Evolutionary conservation across 30 jellyfish, hydroid and myxozoan species (phyloP).

Genomic region (Aurelia sp.): DNA sequence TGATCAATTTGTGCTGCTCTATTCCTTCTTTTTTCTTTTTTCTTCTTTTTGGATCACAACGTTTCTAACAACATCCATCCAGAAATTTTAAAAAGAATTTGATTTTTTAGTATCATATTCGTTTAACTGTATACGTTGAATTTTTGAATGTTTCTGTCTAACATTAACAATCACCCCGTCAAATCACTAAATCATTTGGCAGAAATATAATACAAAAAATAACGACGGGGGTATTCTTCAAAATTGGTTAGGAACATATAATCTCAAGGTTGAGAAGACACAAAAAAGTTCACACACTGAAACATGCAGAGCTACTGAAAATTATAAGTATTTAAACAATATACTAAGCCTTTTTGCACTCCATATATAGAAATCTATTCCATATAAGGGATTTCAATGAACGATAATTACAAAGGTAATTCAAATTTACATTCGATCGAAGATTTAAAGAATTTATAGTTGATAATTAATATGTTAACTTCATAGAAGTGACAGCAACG

Average conservation of each 20-base stretch:
- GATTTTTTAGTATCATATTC: no score
- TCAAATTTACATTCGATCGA: constrained; percentile 6
- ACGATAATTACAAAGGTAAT: constrained; percentile 23
- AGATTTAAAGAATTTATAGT: not conserved
- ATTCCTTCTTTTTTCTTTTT: no score
- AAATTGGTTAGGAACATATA: constrained; percentile 54
- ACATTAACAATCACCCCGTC: no score
- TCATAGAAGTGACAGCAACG: constrained; percentile 26
- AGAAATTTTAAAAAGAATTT: no score
- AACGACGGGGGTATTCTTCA: constrained; percentile 20
- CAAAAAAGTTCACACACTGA: constrained; percentile 65
- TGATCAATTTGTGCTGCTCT: no score
- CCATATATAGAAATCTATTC: constrained; percentile 35
- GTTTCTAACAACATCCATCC: no score
- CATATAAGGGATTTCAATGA: not conserved
- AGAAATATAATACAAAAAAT: no score
- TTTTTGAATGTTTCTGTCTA: no score
- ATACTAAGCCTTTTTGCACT: constrained; percentile 73
- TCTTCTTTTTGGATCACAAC: no score
- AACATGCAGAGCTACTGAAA: constrained; percentile 67
- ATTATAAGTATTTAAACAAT: constrained; percentile 42
- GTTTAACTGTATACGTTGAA: no score
- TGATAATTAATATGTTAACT: not conserved
- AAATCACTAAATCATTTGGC: no score
- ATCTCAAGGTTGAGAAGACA: constrained; percentile 64